These are phyloP conservation scores for Lerema accius DNA, from an alignment of 1,140 invertebrate genomes.

Conservation along the genomic window DNA sequence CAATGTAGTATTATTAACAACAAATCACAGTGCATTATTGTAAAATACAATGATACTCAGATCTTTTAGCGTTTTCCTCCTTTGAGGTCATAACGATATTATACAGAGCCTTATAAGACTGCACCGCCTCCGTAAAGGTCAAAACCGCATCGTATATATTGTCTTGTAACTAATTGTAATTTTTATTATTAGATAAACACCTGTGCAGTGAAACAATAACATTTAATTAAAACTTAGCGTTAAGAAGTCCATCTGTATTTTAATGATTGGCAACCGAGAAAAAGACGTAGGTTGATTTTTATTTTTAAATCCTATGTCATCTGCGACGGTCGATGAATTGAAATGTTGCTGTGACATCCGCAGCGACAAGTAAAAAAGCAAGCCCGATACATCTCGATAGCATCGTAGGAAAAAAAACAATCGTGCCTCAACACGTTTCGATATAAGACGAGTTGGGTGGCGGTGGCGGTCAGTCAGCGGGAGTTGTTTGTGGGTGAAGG, in stretches of 20 bases:
- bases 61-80: no score
- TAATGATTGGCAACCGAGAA: neutral
- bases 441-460: slow-evolving; percentile 53
- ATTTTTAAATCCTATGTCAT: slow-evolving; percentile 15
- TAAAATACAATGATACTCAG: no score
- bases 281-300: neutral
- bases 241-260: no score
- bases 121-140: neutral
- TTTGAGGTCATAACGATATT: no score
- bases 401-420: slow-evolving; percentile 12
- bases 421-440: neutral
- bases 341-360: slow-evolving; percentile 14
- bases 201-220: no score
- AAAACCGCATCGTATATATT: neutral
- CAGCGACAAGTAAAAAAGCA: neutral
- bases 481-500: slow-evolving; percentile 39
- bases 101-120: no score
- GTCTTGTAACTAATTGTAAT: no score
- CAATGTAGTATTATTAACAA: no score
- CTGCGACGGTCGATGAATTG: slow-evolving; percentile 19
- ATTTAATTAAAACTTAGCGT: no score
- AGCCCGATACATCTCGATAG: slow-evolving; percentile 5
- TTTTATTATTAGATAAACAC: neutral
- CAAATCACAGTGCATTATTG: no score
- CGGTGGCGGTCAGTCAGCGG: slow-evolving; percentile 49